Evolutionary conservation across 1,140 invertebrate genomes (phyloP).

Genomic region (Neocloeon triangulifer): DNA sequence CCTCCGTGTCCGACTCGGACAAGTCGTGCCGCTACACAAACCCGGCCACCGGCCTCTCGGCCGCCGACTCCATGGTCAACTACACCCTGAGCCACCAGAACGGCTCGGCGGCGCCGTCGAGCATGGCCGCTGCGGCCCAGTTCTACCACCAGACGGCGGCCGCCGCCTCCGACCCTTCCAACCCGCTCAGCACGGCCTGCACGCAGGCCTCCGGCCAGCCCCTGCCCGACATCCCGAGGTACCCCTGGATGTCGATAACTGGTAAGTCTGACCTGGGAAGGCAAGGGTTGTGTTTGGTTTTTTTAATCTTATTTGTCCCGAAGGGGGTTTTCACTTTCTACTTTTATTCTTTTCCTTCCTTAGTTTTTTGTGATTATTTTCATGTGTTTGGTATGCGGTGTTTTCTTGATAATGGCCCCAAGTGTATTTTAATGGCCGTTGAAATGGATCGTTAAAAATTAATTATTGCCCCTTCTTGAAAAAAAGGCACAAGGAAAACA

Average conservation of each 20-base stretch:
- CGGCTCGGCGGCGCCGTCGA: slow-evolving; percentile 27
- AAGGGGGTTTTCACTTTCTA: too few species aligned
- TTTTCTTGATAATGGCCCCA: too few species aligned
- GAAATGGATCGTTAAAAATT: too few species aligned
- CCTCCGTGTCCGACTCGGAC: slow-evolving; percentile 22
- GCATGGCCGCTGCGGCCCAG: slow-evolving; percentile 40
- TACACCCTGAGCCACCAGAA: slow-evolving; percentile 24
- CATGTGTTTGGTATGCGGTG: too few species aligned
- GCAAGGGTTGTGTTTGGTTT: background rate
- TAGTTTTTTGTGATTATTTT: too few species aligned
- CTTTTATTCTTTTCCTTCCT: too few species aligned
- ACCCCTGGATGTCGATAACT: slow-evolving; percentile 95
- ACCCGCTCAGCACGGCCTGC: slow-evolving; percentile 28
- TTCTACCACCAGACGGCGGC: slow-evolving; percentile 67
- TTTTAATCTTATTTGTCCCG: background rate
- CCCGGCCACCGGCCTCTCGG: slow-evolving; percentile 33
- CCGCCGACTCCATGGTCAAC: slow-evolving; percentile 55
- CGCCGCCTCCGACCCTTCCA: slow-evolving; percentile 31
- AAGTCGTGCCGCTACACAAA: slow-evolving; percentile 58
- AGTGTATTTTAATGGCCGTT: too few species aligned
- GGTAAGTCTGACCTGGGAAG: slow-evolving; percentile 34
- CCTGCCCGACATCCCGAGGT: slow-evolving; percentile 69
- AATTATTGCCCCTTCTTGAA: too few species aligned
- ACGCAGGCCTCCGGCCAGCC: slow-evolving; percentile 41
- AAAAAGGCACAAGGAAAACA: too few species aligned